Conservation (phyloP, 2,888 invertebrate species). For the Electrophaes corylata region DNA sequence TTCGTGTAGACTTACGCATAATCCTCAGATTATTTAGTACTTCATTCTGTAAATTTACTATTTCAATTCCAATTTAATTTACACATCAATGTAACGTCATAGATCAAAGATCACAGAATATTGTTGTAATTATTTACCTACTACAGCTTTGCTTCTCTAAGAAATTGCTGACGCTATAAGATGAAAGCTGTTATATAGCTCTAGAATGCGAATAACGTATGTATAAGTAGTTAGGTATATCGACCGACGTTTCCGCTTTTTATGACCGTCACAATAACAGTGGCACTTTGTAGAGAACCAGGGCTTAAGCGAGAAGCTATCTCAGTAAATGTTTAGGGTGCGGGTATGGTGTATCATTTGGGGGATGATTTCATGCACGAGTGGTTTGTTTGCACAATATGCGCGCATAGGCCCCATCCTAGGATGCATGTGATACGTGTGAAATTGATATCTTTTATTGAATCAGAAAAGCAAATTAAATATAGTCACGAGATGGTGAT, state of each 20-base stretch:
- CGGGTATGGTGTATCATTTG: constrained; percentile 63
- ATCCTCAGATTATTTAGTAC: neutral
- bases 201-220: no score
- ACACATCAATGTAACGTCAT: constrained; percentile 17
- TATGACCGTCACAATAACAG: neutral
- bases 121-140: constrained; percentile 27
- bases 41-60: constrained; percentile 3
- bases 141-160: neutral
- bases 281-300: neutral
- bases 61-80: constrained; percentile 18
- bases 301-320: constrained; percentile 21
- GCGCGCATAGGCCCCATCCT: constrained; percentile 42
- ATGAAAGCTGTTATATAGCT: neutral
- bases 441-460: constrained; percentile 36
- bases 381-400: constrained; percentile 60
- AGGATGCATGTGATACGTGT: constrained; percentile 34
- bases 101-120: constrained; percentile 26
- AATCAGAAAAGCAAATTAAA: constrained; percentile 25
- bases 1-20: neutral
- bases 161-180: neutral
- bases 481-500: neutral
- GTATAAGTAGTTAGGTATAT: no score
- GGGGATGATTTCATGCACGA: constrained; percentile 62
- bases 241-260: neutral
- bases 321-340: constrained; percentile 33